phyloP scores from a whole-genome alignment of 2,113 vertebrate species.

The Macquaria australasica region DNA sequence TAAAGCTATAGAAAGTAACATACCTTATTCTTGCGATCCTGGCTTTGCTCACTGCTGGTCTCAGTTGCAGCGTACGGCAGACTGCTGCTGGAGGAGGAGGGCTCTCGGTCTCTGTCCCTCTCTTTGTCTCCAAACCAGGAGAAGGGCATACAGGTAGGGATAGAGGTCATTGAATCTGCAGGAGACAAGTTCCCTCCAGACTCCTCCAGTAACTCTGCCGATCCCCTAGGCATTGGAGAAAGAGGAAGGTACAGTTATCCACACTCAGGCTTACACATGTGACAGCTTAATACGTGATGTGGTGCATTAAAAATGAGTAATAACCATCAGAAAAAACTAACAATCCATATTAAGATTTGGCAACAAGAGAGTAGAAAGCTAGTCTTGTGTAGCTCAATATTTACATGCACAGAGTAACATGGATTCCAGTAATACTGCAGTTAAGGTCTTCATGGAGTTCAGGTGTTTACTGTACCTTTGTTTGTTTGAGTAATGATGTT shows the following conservation, averaged over 20 bases:
- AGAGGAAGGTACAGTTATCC: neutral
- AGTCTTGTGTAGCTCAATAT: neutral
- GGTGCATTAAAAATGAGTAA: neutral
- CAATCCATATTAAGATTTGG: neutral
- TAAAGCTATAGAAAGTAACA: neutral
- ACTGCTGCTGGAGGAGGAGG: conserved; percentile 87
- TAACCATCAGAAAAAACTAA: neutral
- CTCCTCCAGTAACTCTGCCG: conserved; percentile 90
- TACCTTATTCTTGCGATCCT: conserved; percentile 91
- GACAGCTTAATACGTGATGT: neutral
- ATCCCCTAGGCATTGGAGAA: conserved; percentile 83
- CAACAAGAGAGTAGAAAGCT: conserved; percentile 15
- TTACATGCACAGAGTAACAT: neutral
- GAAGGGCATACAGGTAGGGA: conserved; percentile 94
- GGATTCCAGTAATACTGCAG: neutral
- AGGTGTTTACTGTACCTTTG: neutral
- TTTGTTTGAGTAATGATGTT: neutral
- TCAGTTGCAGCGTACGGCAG: conserved; percentile 84
- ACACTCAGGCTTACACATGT: neutral
- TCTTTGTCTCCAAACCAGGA: conserved; percentile 95
- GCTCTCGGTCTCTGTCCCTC: conserved; percentile 85
- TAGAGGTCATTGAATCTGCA: conserved; percentile 91
- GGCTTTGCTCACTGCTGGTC: conserved; percentile 81
- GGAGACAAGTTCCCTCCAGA: conserved; percentile 89
- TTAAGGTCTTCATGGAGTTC: neutral